phyloP scores from a whole-genome alignment of 2,888 invertebrate species.

The Protonemura montana region DNA sequence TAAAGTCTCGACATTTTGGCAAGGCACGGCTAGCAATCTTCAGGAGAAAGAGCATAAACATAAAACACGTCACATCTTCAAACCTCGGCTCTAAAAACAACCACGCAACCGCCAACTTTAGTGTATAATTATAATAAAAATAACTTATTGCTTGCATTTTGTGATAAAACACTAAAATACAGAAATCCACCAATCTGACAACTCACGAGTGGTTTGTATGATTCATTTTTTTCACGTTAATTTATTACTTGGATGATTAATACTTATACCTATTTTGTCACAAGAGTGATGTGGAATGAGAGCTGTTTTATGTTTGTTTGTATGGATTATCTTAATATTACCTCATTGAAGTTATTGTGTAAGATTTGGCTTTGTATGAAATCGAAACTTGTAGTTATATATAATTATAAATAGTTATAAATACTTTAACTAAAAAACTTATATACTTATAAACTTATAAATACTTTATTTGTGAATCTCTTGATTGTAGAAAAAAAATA shows the following conservation, averaged over 20 bases:
- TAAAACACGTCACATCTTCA: no score
- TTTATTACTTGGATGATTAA: neutral
- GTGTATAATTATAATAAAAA: neutral
- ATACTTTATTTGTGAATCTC: neutral
- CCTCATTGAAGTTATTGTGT: neutral
- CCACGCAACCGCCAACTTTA: no score
- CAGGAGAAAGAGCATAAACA: no score
- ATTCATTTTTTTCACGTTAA: neutral
- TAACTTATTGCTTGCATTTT: neutral
- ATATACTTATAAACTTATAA: neutral
- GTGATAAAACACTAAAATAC: neutral
- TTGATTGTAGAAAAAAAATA: neutral
- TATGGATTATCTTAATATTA: neutral
- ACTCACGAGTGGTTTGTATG: neutral
- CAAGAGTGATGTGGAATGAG: neutral
- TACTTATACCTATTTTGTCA: neutral
- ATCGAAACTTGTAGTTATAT: neutral
- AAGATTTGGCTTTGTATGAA: neutral
- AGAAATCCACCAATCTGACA: neutral
- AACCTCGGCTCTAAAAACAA: no score
- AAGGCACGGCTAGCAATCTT: no score
- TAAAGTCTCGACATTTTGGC: no score
- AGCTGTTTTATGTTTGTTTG: neutral
- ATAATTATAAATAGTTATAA: no score
- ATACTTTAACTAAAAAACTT: no score